These are phyloP conservation scores for Ailurus styani DNA, from an alignment of 2,113 vertebrate genomes.

Conservation along the genomic window DNA sequence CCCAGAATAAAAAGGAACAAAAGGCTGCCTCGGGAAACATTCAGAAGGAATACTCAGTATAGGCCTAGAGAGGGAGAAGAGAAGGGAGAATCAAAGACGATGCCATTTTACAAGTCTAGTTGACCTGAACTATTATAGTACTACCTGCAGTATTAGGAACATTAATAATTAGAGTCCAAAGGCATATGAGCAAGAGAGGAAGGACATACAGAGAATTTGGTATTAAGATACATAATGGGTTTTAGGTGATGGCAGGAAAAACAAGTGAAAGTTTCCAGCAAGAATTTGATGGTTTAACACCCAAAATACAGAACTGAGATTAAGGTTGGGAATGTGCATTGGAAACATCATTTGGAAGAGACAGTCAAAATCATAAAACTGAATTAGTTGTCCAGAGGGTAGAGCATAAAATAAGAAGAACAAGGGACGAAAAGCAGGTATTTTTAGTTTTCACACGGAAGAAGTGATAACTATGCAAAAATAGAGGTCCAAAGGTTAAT, in stretches of 20 bases:
- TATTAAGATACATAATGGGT: neutral
- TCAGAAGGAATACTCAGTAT: neutral
- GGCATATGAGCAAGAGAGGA: neutral
- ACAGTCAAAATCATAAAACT: neutral
- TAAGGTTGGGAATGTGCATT: neutral
- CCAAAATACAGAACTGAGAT: neutral
- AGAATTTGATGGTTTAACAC: neutral
- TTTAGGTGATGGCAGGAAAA: neutral
- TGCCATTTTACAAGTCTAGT: neutral
- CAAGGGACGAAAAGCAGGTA: neutral
- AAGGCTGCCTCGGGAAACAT: neutral
- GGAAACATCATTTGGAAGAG: neutral
- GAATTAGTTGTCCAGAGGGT: neutral
- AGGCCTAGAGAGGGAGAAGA: neutral
- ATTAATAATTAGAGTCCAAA: neutral
- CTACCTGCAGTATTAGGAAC: neutral
- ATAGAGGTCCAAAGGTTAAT: neutral
- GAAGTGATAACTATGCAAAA: neutral
- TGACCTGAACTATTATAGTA: neutral
- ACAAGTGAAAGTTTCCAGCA: neutral
- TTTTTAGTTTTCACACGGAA: neutral
- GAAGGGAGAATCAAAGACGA: neutral
- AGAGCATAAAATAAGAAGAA: neutral
- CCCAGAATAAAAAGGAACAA: neutral
- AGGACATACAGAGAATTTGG: neutral